Percentiles rank a stretch among this genome's conserved stretches.
These are phyloP conservation scores for Tupaia tana DNA, from an alignment of 2,113 vertebrate genomes.

Conservation along the genomic window DNA sequence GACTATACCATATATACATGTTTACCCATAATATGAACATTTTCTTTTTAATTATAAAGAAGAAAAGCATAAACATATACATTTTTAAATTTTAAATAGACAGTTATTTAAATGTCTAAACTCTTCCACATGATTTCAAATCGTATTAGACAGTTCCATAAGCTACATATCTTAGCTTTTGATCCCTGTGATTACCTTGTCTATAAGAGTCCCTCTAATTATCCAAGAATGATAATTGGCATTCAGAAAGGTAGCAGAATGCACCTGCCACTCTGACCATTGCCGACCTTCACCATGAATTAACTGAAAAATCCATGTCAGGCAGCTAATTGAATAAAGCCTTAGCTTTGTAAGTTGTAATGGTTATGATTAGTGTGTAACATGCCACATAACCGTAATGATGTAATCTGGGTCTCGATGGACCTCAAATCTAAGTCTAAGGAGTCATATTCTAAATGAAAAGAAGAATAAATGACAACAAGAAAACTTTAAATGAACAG, in stretches of 20 bases:
- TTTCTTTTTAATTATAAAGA: neutral
- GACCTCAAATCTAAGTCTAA: slow-evolving; percentile 66
- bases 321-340: slow-evolving; percentile 85
- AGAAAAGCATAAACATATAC: neutral
- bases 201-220: slow-evolving; percentile 73
- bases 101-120: neutral
- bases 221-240: slow-evolving; percentile 80
- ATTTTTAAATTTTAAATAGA: slow-evolving; percentile 43
- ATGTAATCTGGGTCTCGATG: slow-evolving; percentile 79
- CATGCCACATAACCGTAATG: slow-evolving; percentile 73
- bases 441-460: slow-evolving; percentile 70
- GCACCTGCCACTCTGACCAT: slow-evolving; percentile 83
- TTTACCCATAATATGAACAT: neutral
- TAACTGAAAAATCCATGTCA: slow-evolving; percentile 84
- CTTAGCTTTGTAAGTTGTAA: slow-evolving; percentile 83
- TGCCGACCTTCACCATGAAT: slow-evolving; percentile 82
- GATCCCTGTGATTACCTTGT: slow-evolving; percentile 82
- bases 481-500: slow-evolving; percentile 67
- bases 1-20: neutral
- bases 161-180: slow-evolving; percentile 65
- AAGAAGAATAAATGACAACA: slow-evolving; percentile 73
- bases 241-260: slow-evolving; percentile 83
- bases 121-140: slow-evolving; percentile 74
- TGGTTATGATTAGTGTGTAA: slow-evolving; percentile 85
- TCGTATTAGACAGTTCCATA: slow-evolving; percentile 67